These are phyloP conservation scores for Parnassius mnemosyne DNA, from an alignment of 2,888 invertebrate species.

Conservation along the genomic window DNA sequence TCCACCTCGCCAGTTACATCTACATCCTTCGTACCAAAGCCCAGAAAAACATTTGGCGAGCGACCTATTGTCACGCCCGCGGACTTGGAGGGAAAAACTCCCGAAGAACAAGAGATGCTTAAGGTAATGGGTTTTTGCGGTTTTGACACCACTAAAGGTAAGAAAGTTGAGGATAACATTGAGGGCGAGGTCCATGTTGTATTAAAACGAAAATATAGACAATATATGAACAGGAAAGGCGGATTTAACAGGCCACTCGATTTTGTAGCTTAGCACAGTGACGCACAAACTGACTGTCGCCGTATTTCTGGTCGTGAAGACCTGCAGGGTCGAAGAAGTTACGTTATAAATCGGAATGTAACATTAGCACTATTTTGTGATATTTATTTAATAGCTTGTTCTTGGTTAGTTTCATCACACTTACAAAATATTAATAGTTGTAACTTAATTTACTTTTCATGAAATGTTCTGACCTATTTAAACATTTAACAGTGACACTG, in stretches of 20 bases:
- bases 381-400: conserved; percentile 37
- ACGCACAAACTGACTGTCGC: conserved; percentile 32
- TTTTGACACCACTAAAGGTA: conserved; percentile 97
- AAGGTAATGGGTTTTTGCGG: conserved; percentile 98
- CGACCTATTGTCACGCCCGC: conserved; percentile 87
- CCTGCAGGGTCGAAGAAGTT: conserved; percentile 37
- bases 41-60: conserved; percentile 72
- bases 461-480: too few species aligned
- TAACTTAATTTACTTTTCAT: too few species aligned
- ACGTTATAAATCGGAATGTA: conserved; percentile 16
- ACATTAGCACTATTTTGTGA: conserved; percentile 40
- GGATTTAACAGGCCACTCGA: conserved; percentile 99
- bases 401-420: conserved; percentile 27
- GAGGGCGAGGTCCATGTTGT: conserved; percentile 97
- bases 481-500: too few species aligned
- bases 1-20: conserved; percentile 63
- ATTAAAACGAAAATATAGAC: conserved; percentile 96
- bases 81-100: conserved; percentile 93
- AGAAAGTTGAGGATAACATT: conserved; percentile 96
- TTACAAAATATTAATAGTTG: too few species aligned
- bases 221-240: conserved; percentile 99
- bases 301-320: conserved; percentile 18
- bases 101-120: conserved; percentile 97
- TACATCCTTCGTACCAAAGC: conserved; percentile 61
- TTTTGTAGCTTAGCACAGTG: conserved; percentile 88